Conservation (phyloP, 2,888 invertebrate species). For the Mesoligia furuncula region DNA sequence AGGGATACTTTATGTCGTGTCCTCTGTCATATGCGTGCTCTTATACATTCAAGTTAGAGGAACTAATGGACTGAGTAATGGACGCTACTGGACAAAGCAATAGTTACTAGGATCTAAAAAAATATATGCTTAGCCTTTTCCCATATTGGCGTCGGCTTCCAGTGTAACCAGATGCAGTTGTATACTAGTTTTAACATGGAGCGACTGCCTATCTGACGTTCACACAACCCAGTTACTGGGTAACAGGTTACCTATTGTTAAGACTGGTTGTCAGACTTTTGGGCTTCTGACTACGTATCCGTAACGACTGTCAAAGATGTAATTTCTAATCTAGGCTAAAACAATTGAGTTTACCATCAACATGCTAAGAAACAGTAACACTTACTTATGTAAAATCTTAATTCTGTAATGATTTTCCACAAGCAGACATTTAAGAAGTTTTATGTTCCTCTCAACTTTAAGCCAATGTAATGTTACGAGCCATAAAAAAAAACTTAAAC, state of each 20-base stretch:
- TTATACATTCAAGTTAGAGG: not conserved
- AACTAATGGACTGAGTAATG: no score
- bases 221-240: not conserved
- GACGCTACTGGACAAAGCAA: not conserved
- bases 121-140: not conserved
- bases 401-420: not conserved
- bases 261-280: not conserved
- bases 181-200: not conserved
- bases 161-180: not conserved
- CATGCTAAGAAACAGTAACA: not conserved
- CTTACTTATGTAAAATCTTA: not conserved
- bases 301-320: not conserved
- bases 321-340: not conserved
- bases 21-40: no score
- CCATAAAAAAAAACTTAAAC: conserved; percentile 20
- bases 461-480: conserved; percentile 18
- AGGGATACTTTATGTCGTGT: not conserved
- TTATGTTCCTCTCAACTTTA: not conserved
- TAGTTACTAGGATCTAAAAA: not conserved
- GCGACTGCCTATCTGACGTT: not conserved
- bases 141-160: not conserved
- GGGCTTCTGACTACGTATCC: not conserved
- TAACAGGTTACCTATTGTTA: not conserved
- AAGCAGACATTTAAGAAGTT: not conserved
- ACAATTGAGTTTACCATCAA: not conserved